These are phyloP conservation scores for Melangyna quadrimaculata DNA, from an alignment of 2,888 invertebrate species.

Conservation along the genomic window DNA sequence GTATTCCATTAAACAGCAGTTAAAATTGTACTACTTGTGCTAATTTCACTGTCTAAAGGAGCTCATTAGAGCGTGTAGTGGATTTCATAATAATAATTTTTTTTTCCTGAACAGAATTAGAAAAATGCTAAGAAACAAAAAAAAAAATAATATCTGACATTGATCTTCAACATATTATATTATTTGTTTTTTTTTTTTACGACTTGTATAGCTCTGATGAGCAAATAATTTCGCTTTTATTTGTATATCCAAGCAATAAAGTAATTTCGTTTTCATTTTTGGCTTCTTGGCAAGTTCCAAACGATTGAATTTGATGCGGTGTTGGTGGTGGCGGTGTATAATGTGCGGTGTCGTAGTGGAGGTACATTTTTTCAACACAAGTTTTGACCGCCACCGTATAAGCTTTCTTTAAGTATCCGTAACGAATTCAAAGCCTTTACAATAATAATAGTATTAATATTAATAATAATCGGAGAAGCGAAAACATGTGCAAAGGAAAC, in stretches of 20 bases:
- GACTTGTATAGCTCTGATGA: constrained; percentile 58
- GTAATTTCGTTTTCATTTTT: constrained; percentile 65
- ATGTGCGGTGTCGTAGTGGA: constrained; percentile 22
- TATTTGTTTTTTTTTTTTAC: constrained; percentile 1
- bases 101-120: constrained; percentile 1
- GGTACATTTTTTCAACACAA: not conserved
- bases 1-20: constrained; percentile 30
- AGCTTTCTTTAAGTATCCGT: constrained; percentile 68
- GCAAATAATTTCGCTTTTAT: constrained; percentile 67
- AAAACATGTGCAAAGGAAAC: constrained; percentile 28
- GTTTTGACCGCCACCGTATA: constrained; percentile 43
- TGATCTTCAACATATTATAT: constrained; percentile 54
- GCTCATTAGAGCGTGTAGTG: constrained; percentile 67
- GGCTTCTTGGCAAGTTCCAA: constrained; percentile 49
- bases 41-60: constrained; percentile 61
- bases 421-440: constrained; percentile 56
- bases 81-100: constrained; percentile 49
- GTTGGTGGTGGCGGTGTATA: too few relatives aligned
- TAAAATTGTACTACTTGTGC: constrained; percentile 37
- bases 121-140: not conserved
- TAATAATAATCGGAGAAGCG: constrained; percentile 16
- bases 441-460: constrained; percentile 23
- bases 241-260: not conserved
- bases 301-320: constrained; percentile 62
- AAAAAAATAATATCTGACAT: constrained; percentile 52